phyloP scores from a whole-genome alignment of 2,113 vertebrate species.

The Gopherus flavomarginatus region DNA sequence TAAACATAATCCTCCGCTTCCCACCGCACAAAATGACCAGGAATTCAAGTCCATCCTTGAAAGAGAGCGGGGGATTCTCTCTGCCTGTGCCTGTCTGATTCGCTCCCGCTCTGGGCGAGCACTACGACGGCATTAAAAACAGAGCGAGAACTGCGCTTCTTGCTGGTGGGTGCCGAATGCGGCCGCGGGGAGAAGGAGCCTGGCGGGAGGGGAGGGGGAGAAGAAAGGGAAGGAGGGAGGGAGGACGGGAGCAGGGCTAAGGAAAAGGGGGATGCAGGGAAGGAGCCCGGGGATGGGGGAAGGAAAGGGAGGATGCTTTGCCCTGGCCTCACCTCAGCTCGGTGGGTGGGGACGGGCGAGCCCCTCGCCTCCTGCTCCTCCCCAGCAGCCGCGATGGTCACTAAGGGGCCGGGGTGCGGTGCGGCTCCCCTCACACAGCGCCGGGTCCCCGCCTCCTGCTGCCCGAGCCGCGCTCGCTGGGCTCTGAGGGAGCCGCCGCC shows the following conservation, averaged over 20 bases:
- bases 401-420: neutral
- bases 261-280: slow-evolving; percentile 1
- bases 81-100: slow-evolving; percentile 7
- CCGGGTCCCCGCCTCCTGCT: neutral
- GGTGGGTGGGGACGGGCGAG: slow-evolving; percentile 57
- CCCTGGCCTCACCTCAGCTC: slow-evolving; percentile 70
- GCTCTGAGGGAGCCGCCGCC: neutral
- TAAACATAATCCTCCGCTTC: slow-evolving; percentile 27
- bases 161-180: neutral
- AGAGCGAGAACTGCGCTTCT: neutral
- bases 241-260: neutral
- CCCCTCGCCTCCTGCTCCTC: slow-evolving; percentile 51
- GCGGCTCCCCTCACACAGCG: neutral
- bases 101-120: neutral
- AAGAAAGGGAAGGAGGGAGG: slow-evolving; percentile 48
- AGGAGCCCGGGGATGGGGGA: neutral
- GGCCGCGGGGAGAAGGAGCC: slow-evolving; percentile 19
- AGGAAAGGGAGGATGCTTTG: slow-evolving; percentile 52
- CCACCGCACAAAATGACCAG: slow-evolving; percentile 32
- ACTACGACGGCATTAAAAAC: neutral
- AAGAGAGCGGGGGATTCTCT: slow-evolving; percentile 24
- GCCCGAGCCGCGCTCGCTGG: slow-evolving; percentile 8
- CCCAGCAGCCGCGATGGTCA: slow-evolving; percentile 15
- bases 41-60: slow-evolving; percentile 46
- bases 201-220: slow-evolving; percentile 62